Evolutionary conservation across 2,113 vertebrate species (phyloP).

Genomic region (Rhipidura dahli): DNA sequence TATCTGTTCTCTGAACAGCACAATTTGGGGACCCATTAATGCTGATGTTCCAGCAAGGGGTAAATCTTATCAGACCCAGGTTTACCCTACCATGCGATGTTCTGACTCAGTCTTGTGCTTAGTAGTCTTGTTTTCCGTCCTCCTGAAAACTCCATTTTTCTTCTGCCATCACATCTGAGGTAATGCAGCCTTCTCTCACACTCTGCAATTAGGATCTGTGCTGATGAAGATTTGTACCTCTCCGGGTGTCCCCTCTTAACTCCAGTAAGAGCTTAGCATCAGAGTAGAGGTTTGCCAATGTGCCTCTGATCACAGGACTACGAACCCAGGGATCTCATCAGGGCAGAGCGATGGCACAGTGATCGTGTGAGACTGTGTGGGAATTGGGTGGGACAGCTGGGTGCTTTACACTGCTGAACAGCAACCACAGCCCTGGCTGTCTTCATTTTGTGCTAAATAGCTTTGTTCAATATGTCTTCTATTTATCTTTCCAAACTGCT

Average conservation of each 20-base stretch:
- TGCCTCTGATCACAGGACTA: not conserved
- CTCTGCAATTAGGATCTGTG: not conserved
- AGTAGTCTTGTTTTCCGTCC: not conserved
- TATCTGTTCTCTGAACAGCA: not conserved
- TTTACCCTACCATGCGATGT: not conserved
- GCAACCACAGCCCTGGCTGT: not conserved
- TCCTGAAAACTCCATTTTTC: not conserved
- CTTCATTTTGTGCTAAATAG: not conserved
- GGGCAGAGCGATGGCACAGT: accelerated
- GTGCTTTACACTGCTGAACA: not conserved
- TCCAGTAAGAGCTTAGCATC: not conserved
- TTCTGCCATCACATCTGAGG: not conserved
- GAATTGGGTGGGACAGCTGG: not conserved
- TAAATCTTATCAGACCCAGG: not conserved
- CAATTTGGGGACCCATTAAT: not conserved
- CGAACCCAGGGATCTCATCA: not conserved
- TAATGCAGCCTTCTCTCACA: not conserved
- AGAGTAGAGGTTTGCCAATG: not conserved
- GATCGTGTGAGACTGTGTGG: not conserved
- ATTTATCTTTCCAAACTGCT: not conserved
- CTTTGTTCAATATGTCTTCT: not conserved
- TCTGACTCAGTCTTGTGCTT: not conserved
- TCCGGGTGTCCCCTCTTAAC: not conserved
- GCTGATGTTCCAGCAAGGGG: not conserved
- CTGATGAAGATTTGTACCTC: not conserved